Evolutionary conservation across 2,113 vertebrate species (phyloP).

Genomic region (Trematocara nigrifrons): DNA sequence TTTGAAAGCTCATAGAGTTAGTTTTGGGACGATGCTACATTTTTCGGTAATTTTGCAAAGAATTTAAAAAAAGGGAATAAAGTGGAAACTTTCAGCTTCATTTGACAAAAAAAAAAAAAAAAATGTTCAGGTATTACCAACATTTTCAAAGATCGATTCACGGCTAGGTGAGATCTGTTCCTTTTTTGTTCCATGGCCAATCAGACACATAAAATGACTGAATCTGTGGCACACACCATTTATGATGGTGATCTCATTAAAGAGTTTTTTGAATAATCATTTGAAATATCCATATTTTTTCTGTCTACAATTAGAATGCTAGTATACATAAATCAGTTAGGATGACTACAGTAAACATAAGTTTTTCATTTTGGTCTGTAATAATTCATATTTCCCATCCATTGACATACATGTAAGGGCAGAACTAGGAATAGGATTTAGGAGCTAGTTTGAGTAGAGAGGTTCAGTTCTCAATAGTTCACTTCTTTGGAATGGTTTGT

Average conservation of each 20-base stretch:
- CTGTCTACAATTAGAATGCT: not conserved
- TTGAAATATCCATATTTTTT: not conserved
- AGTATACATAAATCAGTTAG: not conserved
- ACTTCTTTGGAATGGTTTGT: too few species aligned
- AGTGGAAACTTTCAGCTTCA: not conserved
- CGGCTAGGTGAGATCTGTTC: not conserved
- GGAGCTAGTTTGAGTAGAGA: too few species aligned
- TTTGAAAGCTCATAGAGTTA: not conserved
- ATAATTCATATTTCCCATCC: not conserved
- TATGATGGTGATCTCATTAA: not conserved
- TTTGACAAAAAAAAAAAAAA: not conserved
- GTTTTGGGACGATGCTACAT: not conserved
- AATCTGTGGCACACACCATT: not conserved
- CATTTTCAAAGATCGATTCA: not conserved
- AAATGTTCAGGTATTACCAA: not conserved
- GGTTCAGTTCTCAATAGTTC: too few species aligned
- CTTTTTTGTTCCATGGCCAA: not conserved
- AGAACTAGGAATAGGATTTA: not conserved
- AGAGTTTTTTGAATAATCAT: not conserved
- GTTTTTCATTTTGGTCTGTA: not conserved
- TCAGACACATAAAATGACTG: not conserved
- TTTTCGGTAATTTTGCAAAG: not conserved
- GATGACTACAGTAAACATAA: not conserved
- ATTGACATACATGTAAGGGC: not conserved
- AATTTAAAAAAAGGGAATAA: not conserved